These are phyloP conservation scores for Drosophila subquinaria DNA, from an alignment of 2,888 invertebrate species.

Conservation along the genomic window DNA sequence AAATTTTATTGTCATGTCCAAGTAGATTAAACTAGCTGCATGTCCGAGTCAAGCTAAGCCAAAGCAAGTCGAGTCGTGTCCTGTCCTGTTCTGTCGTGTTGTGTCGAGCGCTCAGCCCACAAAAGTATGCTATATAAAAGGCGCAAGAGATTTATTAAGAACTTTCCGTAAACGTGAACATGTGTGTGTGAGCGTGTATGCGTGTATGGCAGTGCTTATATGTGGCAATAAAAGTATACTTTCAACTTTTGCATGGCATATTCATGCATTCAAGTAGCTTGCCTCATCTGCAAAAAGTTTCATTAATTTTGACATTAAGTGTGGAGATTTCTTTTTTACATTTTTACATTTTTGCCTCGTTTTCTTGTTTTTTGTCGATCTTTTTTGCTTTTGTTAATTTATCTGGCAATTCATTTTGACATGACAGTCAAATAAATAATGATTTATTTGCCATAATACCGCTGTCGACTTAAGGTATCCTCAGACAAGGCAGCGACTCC, in stretches of 20 bases:
- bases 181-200: slow-evolving; percentile 10
- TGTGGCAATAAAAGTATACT: slow-evolving; percentile 50
- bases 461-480: slow-evolving; percentile 43
- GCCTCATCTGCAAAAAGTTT: slow-evolving; percentile 45
- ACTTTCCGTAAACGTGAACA: slow-evolving; percentile 39
- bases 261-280: slow-evolving; percentile 14
- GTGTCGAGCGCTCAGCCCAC: slow-evolving; percentile 38
- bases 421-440: slow-evolving; percentile 77
- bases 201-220: slow-evolving; percentile 19
- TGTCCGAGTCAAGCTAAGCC: slow-evolving; percentile 42
- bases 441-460: slow-evolving; percentile 68
- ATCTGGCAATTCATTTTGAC: slow-evolving; percentile 76
- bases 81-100: slow-evolving; percentile 16
- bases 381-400: slow-evolving; percentile 45
- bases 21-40: slow-evolving; percentile 82
- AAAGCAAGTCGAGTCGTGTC: slow-evolving; percentile 12
- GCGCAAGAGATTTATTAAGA: slow-evolving; percentile 70
- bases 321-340: slow-evolving; percentile 24
- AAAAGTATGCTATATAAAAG: slow-evolving; percentile 67
- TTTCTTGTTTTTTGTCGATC: not conserved
- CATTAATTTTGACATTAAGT: slow-evolving; percentile 63
- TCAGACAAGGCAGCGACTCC: slow-evolving; percentile 13
- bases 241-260: slow-evolving; percentile 45
- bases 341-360: slow-evolving; percentile 11
- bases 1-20: slow-evolving; percentile 82